Evolutionary conservation across 2,888 invertebrate species (phyloP).

Genomic region (Prosapia bicincta): DNA sequence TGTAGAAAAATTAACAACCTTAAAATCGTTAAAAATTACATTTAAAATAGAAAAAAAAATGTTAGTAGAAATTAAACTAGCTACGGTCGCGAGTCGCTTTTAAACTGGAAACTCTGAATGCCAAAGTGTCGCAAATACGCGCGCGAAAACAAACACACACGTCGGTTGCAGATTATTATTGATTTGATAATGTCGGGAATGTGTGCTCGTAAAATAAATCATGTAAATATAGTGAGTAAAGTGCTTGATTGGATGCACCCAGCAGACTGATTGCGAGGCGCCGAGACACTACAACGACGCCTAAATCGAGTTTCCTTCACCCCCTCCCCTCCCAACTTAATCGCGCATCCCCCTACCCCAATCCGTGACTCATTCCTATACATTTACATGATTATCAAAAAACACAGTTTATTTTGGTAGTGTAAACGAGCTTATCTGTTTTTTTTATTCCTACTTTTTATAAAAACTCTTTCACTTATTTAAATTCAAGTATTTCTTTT

Average conservation of each 20-base stretch:
- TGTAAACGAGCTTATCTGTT: too few species aligned
- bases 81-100: neutral
- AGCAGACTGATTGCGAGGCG: slow-evolving; percentile 1
- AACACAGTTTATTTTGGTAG: neutral
- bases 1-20: too few species aligned
- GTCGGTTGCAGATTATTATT: neutral
- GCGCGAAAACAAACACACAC: neutral
- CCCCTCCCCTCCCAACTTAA: neutral
- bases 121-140: neutral
- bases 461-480: too few species aligned
- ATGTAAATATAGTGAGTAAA: slow-evolving; percentile 1
- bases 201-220: slow-evolving; percentile 2
- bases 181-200: neutral
- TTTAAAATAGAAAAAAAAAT: too few species aligned
- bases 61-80: neutral
- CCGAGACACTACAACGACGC: neutral
- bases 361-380: neutral
- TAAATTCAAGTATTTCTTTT: too few species aligned
- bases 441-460: too few species aligned
- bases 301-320: slow-evolving; percentile 8
- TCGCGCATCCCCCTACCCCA: neutral
- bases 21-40: too few species aligned
- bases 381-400: neutral
- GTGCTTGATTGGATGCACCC: slow-evolving; percentile 8
- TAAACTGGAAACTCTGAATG: neutral